phyloP scores from a whole-genome alignment of 2,797 vertebrate species.

The Oreochromis mossambicus region DNA sequence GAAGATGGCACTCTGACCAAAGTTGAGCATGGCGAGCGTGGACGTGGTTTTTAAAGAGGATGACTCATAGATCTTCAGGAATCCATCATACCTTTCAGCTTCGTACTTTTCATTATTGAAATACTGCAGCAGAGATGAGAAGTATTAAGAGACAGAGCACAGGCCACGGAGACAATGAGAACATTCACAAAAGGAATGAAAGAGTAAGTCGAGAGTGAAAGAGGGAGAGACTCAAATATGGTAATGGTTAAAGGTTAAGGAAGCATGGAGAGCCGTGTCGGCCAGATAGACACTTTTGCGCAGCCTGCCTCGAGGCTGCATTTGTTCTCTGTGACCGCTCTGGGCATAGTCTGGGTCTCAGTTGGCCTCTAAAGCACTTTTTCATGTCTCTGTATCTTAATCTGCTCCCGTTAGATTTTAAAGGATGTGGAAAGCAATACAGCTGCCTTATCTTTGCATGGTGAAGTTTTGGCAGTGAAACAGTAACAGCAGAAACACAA shows the following conservation, averaged over 20 bases:
- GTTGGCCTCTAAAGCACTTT: constrained; percentile 47
- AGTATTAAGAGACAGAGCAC: background rate
- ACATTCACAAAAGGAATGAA: constrained; percentile 24
- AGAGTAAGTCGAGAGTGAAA: constrained; percentile 7
- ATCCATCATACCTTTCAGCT: constrained; percentile 89
- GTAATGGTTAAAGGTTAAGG: constrained; percentile 49
- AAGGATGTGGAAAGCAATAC: constrained; percentile 25
- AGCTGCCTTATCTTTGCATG: background rate
- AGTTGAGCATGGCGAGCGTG: constrained; percentile 93
- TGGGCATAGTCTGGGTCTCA: constrained; percentile 40
- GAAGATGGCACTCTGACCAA: constrained; percentile 94
- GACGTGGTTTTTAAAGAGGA: constrained; percentile 94
- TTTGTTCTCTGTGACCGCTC: constrained; percentile 58
- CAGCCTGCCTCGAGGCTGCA: constrained; percentile 50
- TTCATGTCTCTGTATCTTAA: constrained; percentile 46
- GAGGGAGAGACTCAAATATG: constrained; percentile 34
- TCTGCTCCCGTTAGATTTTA: constrained; percentile 42
- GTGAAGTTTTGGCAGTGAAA: constrained; percentile 2
- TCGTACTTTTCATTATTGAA: constrained; percentile 99
- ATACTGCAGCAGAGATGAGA: constrained; percentile 78
- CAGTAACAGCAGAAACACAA: constrained; percentile 1
- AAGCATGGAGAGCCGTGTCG: constrained; percentile 41
- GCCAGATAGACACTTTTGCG: constrained; percentile 44
- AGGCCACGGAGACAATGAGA: constrained; percentile 1
- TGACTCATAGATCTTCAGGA: constrained; percentile 89